These are phyloP conservation scores for Drosophila takahashii DNA, from an alignment of 1,140 invertebrate genomes.

Conservation along the genomic window DNA sequence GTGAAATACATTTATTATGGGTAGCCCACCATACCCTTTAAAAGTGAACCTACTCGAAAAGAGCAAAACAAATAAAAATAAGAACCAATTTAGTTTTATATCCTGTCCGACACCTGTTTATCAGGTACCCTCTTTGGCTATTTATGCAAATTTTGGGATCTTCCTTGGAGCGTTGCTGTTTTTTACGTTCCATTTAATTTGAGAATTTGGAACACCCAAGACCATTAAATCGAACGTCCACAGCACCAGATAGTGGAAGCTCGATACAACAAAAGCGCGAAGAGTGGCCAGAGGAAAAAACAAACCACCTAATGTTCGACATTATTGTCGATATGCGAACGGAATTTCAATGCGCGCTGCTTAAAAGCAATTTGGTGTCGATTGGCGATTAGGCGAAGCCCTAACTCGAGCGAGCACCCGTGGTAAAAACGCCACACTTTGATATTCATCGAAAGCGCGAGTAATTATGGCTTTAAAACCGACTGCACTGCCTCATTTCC, in stretches of 20 bases:
- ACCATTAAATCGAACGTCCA: conserved; percentile 70
- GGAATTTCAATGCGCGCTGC: conserved; percentile 64
- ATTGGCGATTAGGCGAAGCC: conserved; percentile 30
- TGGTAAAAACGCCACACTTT: conserved; percentile 12
- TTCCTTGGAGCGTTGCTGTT: conserved; percentile 26
- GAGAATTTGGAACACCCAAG: conserved; percentile 73
- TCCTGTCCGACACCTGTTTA: conserved; percentile 78
- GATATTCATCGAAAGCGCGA: conserved; percentile 2
- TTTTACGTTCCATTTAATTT: conserved; percentile 72
- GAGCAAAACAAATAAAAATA: conserved; percentile 26
- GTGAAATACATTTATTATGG: background rate
- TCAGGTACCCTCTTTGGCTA: conserved; percentile 25
- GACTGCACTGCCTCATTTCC: background rate
- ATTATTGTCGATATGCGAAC: conserved; percentile 65
- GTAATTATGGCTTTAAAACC: conserved; percentile 23
- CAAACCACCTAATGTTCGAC: conserved; percentile 70
- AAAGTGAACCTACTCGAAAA: background rate
- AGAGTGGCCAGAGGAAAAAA: conserved; percentile 31
- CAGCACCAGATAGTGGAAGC: conserved; percentile 34
- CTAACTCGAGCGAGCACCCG: conserved; percentile 34
- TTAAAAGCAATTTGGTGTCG: conserved; percentile 62
- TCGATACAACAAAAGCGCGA: conserved; percentile 18
- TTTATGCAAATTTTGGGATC: conserved; percentile 64
- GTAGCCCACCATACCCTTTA: background rate
- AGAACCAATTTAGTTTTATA: conserved; percentile 62